Base-by-base conservation (phyloP, 2,113 vertebrate species). In the Melanotaenia duboulayi region DNA sequence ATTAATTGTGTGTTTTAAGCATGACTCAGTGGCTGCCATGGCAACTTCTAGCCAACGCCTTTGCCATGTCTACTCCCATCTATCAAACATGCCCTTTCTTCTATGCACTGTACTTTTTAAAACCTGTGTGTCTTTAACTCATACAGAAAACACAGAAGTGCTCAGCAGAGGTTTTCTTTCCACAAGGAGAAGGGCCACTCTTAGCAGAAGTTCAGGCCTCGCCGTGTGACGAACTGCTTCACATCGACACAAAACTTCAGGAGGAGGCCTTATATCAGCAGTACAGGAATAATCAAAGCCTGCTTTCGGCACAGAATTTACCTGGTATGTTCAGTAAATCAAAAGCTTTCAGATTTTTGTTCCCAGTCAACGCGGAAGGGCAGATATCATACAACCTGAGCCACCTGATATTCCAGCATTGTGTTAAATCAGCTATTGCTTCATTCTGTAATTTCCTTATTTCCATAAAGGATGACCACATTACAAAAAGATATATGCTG, bases 151-250 rank as follows among this genome's bases (percentile, higher is more conserved):
- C 71, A 17, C 81, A 90, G 52, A 90, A 14, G 25, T 96, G 96
- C 85, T 93, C 91, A 11, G 96, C 96, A 11, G 95, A 97, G 69
- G 93, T 99, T 52, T 84, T 96, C 1, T 97, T 96, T 44, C 90
- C 86, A 4, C 71, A 71, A 13, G 74, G 42, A 40, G 93, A 89
- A 58, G 62, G 49, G 40, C 74, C 65, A 7, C 4, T 6, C 4
- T 77, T 93, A 14, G 94, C 96, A 8, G 88, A 94, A 35, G 96
- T 99, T 57, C 89, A 93, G 39, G 91, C 92, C 12, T 90, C 87
- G 14, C 90, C 86, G 1, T 87, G 94, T 61, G 90, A 94, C 23
- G 91, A 88, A 19, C 90, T 95, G 40, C 82, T 91, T 11, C 89
- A 90, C 50, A 89, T 87, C 69, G 89, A 93, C 88, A 89, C 91